Conservation (phyloP, 2,888 invertebrate species). For the Tenthredo mesomela region DNA sequence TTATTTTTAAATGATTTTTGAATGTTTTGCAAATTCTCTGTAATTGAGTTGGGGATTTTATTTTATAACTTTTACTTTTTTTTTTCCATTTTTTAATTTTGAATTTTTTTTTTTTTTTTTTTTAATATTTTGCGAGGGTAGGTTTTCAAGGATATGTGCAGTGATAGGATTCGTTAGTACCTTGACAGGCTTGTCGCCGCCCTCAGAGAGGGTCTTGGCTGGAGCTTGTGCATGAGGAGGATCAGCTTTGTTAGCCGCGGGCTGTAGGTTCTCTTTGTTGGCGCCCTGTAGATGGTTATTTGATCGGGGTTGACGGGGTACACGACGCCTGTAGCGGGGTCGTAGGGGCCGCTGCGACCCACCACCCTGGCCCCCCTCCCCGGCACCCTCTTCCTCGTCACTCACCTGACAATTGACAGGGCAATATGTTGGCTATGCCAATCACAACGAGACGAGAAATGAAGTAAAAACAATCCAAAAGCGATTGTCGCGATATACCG, state of each 20-base stretch:
- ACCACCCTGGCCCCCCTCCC: constrained; percentile 76
- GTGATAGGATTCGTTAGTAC: constrained; percentile 57
- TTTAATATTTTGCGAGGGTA: constrained; percentile 12
- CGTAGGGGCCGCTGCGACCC: constrained; percentile 76
- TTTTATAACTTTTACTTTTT: neutral
- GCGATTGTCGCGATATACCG: too few species aligned
- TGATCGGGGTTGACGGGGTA: constrained; percentile 66
- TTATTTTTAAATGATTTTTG: neutral
- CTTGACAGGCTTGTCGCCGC: constrained; percentile 61
- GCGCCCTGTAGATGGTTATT: constrained; percentile 60
- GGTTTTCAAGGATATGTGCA: constrained; percentile 23
- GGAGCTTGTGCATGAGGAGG: constrained; percentile 55
- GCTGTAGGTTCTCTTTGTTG: constrained; percentile 61
- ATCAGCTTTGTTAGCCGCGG: constrained; percentile 58
- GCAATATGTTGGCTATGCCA: constrained; percentile 38
- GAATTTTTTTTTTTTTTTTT: neutral
- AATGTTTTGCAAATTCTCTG: neutral
- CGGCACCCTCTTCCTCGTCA: constrained; percentile 76
- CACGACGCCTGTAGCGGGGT: constrained; percentile 78
- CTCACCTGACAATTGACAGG: constrained; percentile 62
- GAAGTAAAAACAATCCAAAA: neutral
- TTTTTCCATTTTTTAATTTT: too few species aligned
- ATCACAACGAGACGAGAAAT: constrained; percentile 28
- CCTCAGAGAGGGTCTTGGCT: constrained; percentile 59
- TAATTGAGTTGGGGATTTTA: neutral